These are phyloP conservation scores for Propithecus perrieri DNA, from an alignment of 2,797 vertebrate species.

Conservation along the genomic window DNA sequence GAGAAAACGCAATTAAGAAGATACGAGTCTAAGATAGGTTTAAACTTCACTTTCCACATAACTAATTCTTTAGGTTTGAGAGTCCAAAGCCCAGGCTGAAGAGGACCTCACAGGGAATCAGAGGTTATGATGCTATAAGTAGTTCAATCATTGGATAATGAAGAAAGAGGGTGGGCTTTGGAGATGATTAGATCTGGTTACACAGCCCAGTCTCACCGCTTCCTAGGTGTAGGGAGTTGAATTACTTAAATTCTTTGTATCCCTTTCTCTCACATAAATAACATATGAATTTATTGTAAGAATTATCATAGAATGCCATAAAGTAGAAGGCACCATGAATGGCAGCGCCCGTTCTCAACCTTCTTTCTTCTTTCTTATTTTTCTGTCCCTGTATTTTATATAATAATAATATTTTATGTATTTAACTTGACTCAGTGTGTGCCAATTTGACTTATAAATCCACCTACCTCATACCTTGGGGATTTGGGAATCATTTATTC, in stretches of 20 bases:
- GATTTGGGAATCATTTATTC: neutral
- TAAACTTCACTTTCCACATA: constrained; percentile 36
- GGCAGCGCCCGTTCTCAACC: neutral
- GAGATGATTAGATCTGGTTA: neutral
- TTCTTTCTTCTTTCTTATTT: neutral
- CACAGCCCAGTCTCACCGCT: neutral
- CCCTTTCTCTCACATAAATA: neutral
- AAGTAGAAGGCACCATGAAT: neutral
- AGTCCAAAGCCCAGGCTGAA: neutral
- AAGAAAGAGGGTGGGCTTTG: neutral
- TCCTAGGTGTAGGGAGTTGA: neutral
- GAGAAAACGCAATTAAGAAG: constrained; percentile 57
- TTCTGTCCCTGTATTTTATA: neutral
- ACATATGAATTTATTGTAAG: neutral
- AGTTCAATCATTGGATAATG: neutral
- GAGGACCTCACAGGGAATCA: neutral
- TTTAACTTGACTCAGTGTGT: neutral
- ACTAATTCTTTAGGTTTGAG: neutral
- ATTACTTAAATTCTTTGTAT: neutral
- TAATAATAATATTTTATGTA: neutral
- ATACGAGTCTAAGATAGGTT: constrained; percentile 47
- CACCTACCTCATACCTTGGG: neutral
- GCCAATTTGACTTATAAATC: neutral
- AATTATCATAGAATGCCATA: neutral
- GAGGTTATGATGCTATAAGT: neutral